These are phyloP conservation scores for Bufo gargarizans DNA, from an alignment of 2,113 vertebrate genomes.

Conservation along the genomic window DNA sequence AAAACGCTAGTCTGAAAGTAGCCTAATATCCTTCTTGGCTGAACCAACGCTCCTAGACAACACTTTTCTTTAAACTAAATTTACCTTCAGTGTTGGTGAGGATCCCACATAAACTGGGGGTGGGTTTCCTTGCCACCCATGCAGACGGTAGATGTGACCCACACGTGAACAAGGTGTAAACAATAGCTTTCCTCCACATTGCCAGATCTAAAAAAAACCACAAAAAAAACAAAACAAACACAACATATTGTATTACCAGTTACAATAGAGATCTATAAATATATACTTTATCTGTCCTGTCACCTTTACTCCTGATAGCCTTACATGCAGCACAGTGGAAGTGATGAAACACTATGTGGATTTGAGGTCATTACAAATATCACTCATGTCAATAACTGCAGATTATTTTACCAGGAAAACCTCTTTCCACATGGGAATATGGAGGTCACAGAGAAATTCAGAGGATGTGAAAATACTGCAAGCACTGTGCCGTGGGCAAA, in stretches of 20 bases:
- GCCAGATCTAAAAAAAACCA: conserved; percentile 95
- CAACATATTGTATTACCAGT: background rate
- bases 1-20: too few relatives aligned
- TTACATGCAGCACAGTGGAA: too few relatives aligned
- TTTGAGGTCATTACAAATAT: too few relatives aligned
- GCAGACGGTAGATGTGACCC: conserved; percentile 95
- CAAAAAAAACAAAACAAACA: background rate
- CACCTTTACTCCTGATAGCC: background rate
- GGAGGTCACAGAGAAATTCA: background rate
- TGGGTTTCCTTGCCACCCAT: conserved; percentile 97
- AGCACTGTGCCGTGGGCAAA: background rate
- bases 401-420: background rate
- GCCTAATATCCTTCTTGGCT: too few relatives aligned
- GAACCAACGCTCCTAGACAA: background rate
- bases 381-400: background rate
- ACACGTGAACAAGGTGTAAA: conserved; percentile 96
- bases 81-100: conserved; percentile 96
- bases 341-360: too few relatives aligned
- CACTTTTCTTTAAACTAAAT: too few relatives aligned
- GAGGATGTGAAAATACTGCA: background rate
- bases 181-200: conserved; percentile 92
- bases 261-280: too few relatives aligned
- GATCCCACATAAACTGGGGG: conserved; percentile 94
- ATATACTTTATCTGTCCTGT: background rate
- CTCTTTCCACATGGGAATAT: background rate